Evolutionary conservation across 2,113 vertebrate species (phyloP), one percentile per base, ranked within the genome.

Genomic region (Sisor rabdophorus): DNA sequence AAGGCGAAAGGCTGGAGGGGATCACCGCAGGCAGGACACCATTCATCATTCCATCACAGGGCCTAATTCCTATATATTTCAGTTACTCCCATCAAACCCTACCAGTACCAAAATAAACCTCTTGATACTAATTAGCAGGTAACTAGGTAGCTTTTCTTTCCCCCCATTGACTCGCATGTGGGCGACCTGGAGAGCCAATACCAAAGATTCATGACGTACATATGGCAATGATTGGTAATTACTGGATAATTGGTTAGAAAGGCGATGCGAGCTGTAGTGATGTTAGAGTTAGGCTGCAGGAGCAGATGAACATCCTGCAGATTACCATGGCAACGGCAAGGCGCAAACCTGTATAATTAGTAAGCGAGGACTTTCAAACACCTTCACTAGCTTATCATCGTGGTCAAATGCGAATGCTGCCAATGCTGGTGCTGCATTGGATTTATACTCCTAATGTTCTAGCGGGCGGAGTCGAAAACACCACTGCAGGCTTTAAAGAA

Each of bases 281-380:
- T 24, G 11, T 16, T 56, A n/a, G 36, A 69, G 73, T 40, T 63
- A 44, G 52, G 17, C 50, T 75, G 36, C 70, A 13, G 61, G 47
- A 79, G 59, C 56, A 79, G 60, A 76, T 71, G 40, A 55, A 75
- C 77, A 24, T 22, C 63, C 73, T 50, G 53, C 15, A 26, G 24
- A 40, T 81, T 75, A 71, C 60, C 40, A 71, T 68, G 63, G 73
- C 24, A 75, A 83, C 74, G 32, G 20, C 52, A 36, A 2, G 40
- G 22, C 32, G 1, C 48, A 69, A 74, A 64, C 52, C 73, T 69
- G 56, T 68, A n/a, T 80, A 76, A 77, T 68, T 69, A 40, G 20
- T 53, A 53, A 40, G 24, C 11, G 32, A 22, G 54, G 56, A 30
- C 9, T 22, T 32, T 36, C n/a, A 28, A 60, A 16, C 67, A 17